Evolutionary conservation across 2,888 invertebrate species (phyloP).

Genomic region (Erynnis tages): DNA sequence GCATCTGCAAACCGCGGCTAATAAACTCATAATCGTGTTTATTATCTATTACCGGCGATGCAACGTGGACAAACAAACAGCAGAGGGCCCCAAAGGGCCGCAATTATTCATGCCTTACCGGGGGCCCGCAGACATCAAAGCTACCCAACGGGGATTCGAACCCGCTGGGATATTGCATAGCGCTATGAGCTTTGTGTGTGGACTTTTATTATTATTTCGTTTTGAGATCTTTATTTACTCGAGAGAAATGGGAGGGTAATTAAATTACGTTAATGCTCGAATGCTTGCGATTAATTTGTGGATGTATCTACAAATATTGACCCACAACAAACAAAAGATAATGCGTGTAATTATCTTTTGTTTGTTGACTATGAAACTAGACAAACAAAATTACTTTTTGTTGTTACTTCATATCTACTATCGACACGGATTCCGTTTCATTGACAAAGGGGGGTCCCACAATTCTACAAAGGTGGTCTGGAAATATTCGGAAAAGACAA

Average conservation of each 20-base stretch:
- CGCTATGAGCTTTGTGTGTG: constrained; percentile 30
- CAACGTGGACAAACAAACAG: constrained; percentile 36
- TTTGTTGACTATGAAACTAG: too few relatives aligned
- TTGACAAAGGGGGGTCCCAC: too few relatives aligned
- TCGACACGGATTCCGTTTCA: too few relatives aligned
- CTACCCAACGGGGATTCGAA: constrained; percentile 33
- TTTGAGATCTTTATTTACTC: constrained; percentile 31
- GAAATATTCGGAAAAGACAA: too few relatives aligned
- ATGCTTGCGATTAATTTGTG: too few relatives aligned
- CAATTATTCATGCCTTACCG: constrained; percentile 49
- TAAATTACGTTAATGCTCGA: neutral
- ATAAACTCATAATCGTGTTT: constrained; percentile 73
- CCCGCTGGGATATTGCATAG: constrained; percentile 34
- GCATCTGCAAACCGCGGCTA: constrained; percentile 57
- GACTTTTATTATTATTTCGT: constrained; percentile 40
- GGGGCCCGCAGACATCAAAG: constrained; percentile 57
- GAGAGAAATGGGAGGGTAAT: constrained; percentile 29
- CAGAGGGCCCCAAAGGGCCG: constrained; percentile 44
- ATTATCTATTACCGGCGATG: constrained; percentile 45
- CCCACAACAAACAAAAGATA: too few relatives aligned
- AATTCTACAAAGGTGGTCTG: too few relatives aligned
- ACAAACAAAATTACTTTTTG: too few relatives aligned
- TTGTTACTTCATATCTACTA: too few relatives aligned
- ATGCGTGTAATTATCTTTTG: too few relatives aligned
- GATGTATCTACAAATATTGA: too few relatives aligned